A percentile compares a stretch with the other conserved stretches of the same genome.
phyloP scores from a whole-genome alignment of 2,797 vertebrate species.

The Sebastes hubbsi region DNA sequence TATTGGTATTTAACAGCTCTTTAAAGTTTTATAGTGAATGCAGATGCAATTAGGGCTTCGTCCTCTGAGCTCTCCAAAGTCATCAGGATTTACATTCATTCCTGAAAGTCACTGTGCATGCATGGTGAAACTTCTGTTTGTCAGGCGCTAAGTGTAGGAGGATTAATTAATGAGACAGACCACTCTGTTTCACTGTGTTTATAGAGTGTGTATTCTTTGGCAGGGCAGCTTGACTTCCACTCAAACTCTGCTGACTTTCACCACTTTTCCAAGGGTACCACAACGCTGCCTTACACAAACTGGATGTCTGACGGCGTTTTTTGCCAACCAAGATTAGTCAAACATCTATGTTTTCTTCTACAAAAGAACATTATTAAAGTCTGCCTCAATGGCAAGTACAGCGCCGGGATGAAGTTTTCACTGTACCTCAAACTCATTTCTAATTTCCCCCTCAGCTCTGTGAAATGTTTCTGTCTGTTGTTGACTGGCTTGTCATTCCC shows the following conservation, averaged over 20 bases:
- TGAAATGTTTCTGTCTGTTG: conserved; percentile 34
- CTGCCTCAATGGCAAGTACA: background rate
- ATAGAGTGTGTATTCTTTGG: conserved; percentile 47
- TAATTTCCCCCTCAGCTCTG: conserved; percentile 1
- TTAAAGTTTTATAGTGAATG: conserved; percentile 58
- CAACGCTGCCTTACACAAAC: conserved; percentile 16
- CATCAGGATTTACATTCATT: conserved; percentile 72
- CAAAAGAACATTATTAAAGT: conserved; percentile 21
- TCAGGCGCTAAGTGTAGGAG: conserved; percentile 69
- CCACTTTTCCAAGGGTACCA: conserved; percentile 65
- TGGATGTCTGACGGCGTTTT: background rate
- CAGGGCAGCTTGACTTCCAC: conserved; percentile 55
- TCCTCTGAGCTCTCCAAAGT: conserved; percentile 76
- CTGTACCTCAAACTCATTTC: conserved; percentile 21
- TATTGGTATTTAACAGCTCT: conserved; percentile 53
- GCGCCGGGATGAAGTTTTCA: background rate
- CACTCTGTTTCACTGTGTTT: conserved; percentile 60
- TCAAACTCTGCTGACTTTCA: conserved; percentile 68
- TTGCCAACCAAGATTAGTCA: conserved; percentile 25
- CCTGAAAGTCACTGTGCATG: conserved; percentile 65
- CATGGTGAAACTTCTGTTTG: conserved; percentile 69
- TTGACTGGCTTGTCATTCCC: conserved; percentile 12
- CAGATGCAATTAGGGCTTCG: conserved; percentile 63
- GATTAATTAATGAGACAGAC: conserved; percentile 78
- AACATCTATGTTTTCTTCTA: conserved; percentile 4